Conservation (phyloP, 2,113 vertebrate genomes). For the Acanthochromis polyacanthus region DNA sequence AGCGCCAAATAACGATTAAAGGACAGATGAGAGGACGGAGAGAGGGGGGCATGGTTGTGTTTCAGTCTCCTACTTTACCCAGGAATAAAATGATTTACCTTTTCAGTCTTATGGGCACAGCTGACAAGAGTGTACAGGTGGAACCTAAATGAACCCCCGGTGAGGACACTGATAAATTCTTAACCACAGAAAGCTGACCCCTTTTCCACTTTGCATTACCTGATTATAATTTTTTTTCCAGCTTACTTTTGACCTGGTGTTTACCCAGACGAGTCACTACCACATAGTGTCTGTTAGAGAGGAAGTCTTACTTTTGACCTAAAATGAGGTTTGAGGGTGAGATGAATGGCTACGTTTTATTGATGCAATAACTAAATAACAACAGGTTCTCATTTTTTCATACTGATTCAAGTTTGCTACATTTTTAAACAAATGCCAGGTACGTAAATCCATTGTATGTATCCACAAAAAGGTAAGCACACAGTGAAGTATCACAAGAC, state of each 20-base stretch:
- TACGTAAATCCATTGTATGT: background rate
- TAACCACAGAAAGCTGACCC: background rate
- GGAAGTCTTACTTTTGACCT: background rate
- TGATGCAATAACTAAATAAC: conserved; percentile 54
- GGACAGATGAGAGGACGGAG: background rate
- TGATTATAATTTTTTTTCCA: background rate
- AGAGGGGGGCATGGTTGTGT: background rate
- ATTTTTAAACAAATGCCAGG: background rate
- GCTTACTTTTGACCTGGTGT: background rate
- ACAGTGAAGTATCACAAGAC: background rate
- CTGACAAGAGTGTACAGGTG: background rate
- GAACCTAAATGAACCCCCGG: background rate
- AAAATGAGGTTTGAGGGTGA: conserved; percentile 8
- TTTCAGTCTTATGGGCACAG: background rate
- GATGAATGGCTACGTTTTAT: conserved; percentile 63
- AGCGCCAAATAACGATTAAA: background rate
- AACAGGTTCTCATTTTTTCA: conserved; percentile 54
- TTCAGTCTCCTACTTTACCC: background rate
- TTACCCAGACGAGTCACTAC: too few relatives aligned
- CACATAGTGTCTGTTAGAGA: background rate
- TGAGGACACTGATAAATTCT: background rate
- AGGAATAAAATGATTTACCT: background rate
- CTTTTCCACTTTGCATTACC: background rate
- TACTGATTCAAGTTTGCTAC: background rate
- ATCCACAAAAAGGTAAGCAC: background rate